Conservation (phyloP, 23 tunicate genomes). For the Botrylloides violaceus region DNA sequence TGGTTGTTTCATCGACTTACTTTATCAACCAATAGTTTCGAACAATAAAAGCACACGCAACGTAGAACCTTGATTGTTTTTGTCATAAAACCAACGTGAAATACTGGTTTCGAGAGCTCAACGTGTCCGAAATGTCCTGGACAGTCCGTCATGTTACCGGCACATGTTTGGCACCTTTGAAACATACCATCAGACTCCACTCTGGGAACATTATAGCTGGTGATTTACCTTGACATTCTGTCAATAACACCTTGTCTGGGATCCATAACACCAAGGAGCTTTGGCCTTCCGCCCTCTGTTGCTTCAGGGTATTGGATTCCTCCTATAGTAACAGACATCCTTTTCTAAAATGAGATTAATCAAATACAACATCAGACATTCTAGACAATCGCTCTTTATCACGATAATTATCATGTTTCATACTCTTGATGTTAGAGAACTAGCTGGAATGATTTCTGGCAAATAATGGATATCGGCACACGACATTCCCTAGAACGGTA, state of each 20-base stretch:
- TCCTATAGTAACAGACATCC: slow-evolving; percentile 96
- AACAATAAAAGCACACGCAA: slow-evolving; percentile 97
- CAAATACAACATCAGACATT: too few relatives aligned
- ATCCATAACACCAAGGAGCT: slow-evolving; percentile 91
- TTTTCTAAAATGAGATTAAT: slow-evolving; percentile 42
- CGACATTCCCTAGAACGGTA: too few relatives aligned
- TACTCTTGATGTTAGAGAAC: too few relatives aligned
- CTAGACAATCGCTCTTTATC: too few relatives aligned
- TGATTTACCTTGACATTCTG: slow-evolving; percentile 65
- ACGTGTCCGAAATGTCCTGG: slow-evolving; percentile 99
- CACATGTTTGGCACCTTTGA: slow-evolving; percentile 97
- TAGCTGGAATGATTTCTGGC: too few relatives aligned
- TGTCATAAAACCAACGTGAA: slow-evolving; percentile 89
- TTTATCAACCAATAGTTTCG: slow-evolving; percentile 89
- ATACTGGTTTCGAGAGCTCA: slow-evolving; percentile 97
- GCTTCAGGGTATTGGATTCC: slow-evolving; percentile 97
- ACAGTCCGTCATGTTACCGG: slow-evolving; percentile 98
- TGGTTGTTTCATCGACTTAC: slow-evolving; percentile 15
- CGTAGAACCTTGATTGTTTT: slow-evolving; percentile 85
- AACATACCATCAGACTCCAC: background rate
- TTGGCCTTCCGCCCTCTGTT: slow-evolving; percentile 90
- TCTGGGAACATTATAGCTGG: background rate
- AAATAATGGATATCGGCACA: too few relatives aligned
- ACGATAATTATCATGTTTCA: too few relatives aligned
- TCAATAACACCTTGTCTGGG: slow-evolving; percentile 96